Base-by-base conservation (phyloP, 2,113 vertebrate species). In the Pycnonotus jocosus region DNA sequence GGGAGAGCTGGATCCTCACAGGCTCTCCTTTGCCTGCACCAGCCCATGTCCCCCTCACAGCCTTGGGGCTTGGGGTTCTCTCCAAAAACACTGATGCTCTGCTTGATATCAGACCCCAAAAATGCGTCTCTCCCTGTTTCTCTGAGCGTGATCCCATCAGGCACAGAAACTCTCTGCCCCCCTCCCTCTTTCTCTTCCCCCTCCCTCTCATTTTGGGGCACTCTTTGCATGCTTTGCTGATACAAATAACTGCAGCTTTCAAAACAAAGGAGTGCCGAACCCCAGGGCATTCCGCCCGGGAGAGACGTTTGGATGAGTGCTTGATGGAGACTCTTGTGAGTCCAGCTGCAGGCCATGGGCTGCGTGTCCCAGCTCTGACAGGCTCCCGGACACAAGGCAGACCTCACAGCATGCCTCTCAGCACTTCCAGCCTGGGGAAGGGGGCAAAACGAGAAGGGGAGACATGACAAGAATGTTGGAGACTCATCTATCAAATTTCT, bases 341-440 rank as follows among this genome's bases (percentile, higher is more conserved):
- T 93, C 97, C 97, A 50, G 97, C 98, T 98, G 96, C 97, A 86
- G 97, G 98, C 97, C 94, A 96, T 97, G 97, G 97, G 93, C 97
- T 94, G 95, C 90, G 9, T 97, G 98, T 97, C 97, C 97, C 60
- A 38, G 97, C 97, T 92, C 94, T 96, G 97, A 97, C 98, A 97
- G 97, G 81, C 96, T 97, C 96, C 90, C 68, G 91, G 92, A 97
- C 97, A 98, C 94, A 98, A 98, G 96, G 95, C 98, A 98, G 98
- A 98, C 98, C 98, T 98, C 97, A 98, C 98, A 98, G 96, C 96
- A 90, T 72, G 96, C 81, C 96, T 96, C 81, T 71, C 88, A 93
- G 90, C 95, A 45, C 82, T 90, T 70, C 3, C 10, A 90, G 90
- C 70, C 92, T 24, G 76, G 62, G 45, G n/a, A 90, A 90, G 53